phyloP scores from a whole-genome alignment of 2,113 vertebrate genomes.

The Puntigrus tetrazona region DNA sequence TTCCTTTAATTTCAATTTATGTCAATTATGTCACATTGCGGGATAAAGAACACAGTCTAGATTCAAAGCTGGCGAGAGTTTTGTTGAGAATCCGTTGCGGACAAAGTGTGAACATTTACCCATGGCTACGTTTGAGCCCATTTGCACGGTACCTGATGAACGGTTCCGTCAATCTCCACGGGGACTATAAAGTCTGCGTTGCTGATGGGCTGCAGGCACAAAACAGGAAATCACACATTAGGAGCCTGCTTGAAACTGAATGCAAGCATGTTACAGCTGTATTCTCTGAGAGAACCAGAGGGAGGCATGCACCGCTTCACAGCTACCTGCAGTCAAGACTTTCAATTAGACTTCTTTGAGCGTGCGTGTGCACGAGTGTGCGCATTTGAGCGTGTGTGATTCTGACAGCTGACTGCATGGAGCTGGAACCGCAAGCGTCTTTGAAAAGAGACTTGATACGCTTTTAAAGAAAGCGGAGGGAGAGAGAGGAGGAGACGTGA shows the following conservation, averaged over 20 bases:
- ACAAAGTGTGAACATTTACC: neutral
- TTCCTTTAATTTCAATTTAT: neutral
- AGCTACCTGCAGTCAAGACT: slow-evolving; percentile 26
- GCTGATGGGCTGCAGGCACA: slow-evolving; percentile 51
- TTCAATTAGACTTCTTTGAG: slow-evolving; percentile 29
- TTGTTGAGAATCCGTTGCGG: neutral
- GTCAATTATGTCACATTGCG: neutral
- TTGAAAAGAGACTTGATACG: slow-evolving; percentile 31
- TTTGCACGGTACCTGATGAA: slow-evolving; percentile 52
- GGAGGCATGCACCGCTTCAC: neutral
- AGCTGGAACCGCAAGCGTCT: slow-evolving; percentile 6
- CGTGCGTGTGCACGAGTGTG: neutral
- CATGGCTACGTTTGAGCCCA: neutral
- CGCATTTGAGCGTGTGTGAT: neutral
- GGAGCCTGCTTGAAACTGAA: neutral
- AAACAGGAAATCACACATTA: slow-evolving; percentile 23
- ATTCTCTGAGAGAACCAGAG: slow-evolving; percentile 18
- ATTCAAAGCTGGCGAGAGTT: neutral
- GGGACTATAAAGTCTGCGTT: slow-evolving; percentile 60
- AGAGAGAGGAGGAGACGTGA: neutral
- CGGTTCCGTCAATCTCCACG: slow-evolving; percentile 59
- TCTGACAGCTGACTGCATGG: slow-evolving; percentile 23
- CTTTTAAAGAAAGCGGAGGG: slow-evolving; percentile 17
- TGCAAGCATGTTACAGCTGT: neutral
- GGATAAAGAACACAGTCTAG: neutral